A percentile compares a stretch with the other conserved stretches of the same genome.
Evolutionary conservation across 2,888 invertebrate species (phyloP).

Genomic region (Drosophila limbata): DNA sequence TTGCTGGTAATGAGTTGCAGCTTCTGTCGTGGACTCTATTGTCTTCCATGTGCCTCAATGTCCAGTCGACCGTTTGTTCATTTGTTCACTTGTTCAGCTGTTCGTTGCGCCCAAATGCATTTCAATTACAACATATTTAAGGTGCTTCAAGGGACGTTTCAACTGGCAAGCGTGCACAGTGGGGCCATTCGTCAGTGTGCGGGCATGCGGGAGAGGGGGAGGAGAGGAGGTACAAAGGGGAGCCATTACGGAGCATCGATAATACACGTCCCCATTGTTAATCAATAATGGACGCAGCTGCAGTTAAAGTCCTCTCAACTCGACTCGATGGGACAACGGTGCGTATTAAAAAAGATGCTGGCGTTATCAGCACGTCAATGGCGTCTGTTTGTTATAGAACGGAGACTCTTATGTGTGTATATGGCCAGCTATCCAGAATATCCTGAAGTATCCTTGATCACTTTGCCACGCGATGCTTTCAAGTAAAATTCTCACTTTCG

Average conservation of each 20-base stretch:
- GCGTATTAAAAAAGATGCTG: slow-evolving; percentile 38
- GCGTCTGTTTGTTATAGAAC: no score
- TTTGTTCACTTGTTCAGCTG: slow-evolving; percentile 44
- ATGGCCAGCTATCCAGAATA: slow-evolving; percentile 41
- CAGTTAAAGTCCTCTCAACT: slow-evolving; percentile 28
- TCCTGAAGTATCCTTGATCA: slow-evolving; percentile 41
- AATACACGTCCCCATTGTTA: slow-evolving; percentile 60
- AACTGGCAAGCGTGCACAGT: slow-evolving; percentile 17
- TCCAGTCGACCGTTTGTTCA: slow-evolving; percentile 30
- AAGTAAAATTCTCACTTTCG: slow-evolving; percentile 12
- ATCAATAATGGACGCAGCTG: slow-evolving; percentile 42
- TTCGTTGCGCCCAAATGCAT: slow-evolving; percentile 66
- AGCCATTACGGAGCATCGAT: slow-evolving; percentile 53
- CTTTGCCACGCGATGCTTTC: slow-evolving; percentile 40
- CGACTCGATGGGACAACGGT: slow-evolving; percentile 32
- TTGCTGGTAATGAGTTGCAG: slow-evolving; percentile 38
- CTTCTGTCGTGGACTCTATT: slow-evolving; percentile 5
- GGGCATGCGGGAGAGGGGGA: background rate
- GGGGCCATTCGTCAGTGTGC: slow-evolving; percentile 58
- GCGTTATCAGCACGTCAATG: slow-evolving; percentile 28
- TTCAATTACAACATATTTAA: slow-evolving; percentile 78
- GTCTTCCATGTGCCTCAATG: slow-evolving; percentile 23
- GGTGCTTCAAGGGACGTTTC: slow-evolving; percentile 34
- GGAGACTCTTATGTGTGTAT: no score
- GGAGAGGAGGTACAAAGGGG: slow-evolving; percentile 7